phyloP scores from a whole-genome alignment of 1,140 invertebrate genomes.

The Drosophila funebris region DNA sequence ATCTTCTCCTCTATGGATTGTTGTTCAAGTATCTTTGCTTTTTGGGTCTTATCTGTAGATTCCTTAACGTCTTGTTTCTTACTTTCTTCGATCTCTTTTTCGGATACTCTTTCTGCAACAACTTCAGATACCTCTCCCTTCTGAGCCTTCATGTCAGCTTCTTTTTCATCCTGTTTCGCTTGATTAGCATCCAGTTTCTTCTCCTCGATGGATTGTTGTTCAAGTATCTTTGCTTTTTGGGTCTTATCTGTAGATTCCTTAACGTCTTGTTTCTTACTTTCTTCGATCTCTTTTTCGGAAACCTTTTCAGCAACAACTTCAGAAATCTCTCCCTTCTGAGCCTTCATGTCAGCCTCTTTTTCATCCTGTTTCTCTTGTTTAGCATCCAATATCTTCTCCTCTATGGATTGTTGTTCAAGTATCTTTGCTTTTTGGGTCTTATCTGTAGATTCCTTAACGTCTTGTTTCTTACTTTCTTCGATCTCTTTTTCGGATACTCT shows the following conservation, averaged over 20 bases:
- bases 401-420: slow-evolving; percentile 23
- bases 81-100: slow-evolving; percentile 1
- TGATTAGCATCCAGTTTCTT: slow-evolving; percentile 1
- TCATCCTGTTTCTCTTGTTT: slow-evolving; percentile 29
- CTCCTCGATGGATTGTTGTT: slow-evolving; percentile 16
- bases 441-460: neutral
- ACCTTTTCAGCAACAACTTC: slow-evolving; percentile 21
- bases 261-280: neutral
- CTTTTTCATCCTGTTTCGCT: slow-evolving; percentile 17
- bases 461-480: neutral
- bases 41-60: neutral
- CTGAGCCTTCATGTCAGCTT: slow-evolving; percentile 3
- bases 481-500: slow-evolving; percentile 19
- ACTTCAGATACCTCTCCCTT: slow-evolving; percentile 44
- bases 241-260: slow-evolving; percentile 11
- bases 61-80: neutral
- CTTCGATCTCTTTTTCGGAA: slow-evolving; percentile 1
- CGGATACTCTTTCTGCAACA: slow-evolving; percentile 11
- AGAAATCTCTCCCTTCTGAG: slow-evolving; percentile 43
- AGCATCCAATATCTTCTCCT: slow-evolving; percentile 7
- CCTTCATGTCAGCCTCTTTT: neutral
- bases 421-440: slow-evolving; percentile 51
- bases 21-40: neutral
- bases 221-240: slow-evolving; percentile 4
- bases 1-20: slow-evolving; percentile 24